Evolutionary conservation across 92 coral and sea anemone genomes (phyloP).

Genomic region (Isaurus tuberculatus): DNA sequence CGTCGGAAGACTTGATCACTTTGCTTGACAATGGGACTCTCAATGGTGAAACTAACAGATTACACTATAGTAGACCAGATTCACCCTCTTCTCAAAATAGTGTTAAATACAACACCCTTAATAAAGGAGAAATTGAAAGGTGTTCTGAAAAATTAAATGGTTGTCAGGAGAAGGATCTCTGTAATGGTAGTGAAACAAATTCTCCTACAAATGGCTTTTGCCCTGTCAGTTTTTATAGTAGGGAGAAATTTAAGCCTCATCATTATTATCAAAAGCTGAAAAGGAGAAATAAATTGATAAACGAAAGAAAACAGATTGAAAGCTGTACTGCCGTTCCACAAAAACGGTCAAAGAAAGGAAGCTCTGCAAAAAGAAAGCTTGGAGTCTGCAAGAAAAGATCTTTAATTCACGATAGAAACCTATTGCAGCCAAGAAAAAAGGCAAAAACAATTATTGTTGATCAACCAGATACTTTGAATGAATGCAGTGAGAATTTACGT

Average conservation of each 20-base stretch:
- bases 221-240: constrained; percentile 36
- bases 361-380: constrained; percentile 11
- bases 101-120: not conserved
- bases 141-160: not conserved
- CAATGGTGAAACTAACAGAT: not conserved
- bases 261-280: not conserved
- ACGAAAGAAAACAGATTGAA: constrained; percentile 15
- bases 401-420: not conserved
- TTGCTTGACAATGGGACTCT: not conserved
- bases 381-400: not conserved
- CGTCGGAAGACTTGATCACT: constrained; percentile 14
- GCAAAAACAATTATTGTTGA: not conserved
- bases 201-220: constrained; percentile 2
- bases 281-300: not conserved
- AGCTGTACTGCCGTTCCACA: constrained; percentile 16
- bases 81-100: not conserved
- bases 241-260: constrained; percentile 3
- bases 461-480: not conserved
- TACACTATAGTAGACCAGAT: not conserved
- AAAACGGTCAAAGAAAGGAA: not conserved
- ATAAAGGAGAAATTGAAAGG: not conserved
- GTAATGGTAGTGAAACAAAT: constrained; percentile 3
- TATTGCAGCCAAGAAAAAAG: constrained; percentile 5
- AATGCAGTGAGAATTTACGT: too few species aligned
- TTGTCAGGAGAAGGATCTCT: not conserved